phyloP scores from a whole-genome alignment of 2,888 invertebrate genomes.

The Dryocosmus kuriphilus region DNA sequence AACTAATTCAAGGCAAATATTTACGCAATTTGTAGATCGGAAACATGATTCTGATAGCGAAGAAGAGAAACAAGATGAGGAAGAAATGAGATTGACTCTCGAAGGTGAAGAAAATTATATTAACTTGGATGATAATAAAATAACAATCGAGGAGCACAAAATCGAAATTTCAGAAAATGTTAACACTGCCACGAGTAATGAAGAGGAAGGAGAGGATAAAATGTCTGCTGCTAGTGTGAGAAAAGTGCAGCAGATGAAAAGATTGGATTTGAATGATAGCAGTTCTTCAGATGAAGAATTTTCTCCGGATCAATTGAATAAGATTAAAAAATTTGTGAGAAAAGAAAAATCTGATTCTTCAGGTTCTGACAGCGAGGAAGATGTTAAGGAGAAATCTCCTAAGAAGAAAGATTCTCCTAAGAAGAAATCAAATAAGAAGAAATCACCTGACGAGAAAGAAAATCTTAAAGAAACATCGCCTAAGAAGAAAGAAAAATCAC shows the following conservation, averaged over 20 bases:
- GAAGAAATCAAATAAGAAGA: background rate
- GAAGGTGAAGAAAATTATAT: slow-evolving; percentile 1
- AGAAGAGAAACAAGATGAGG: slow-evolving; percentile 7
- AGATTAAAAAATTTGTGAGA: background rate
- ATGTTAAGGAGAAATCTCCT: background rate
- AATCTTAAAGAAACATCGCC: slow-evolving; percentile 2
- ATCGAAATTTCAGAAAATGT: slow-evolving; percentile 14
- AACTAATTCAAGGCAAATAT: background rate
- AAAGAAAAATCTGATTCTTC: background rate
- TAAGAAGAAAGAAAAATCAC: slow-evolving; percentile 11
- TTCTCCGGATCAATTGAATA: background rate
- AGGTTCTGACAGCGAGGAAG: background rate
- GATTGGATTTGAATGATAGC: slow-evolving; percentile 32
- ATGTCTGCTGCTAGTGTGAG: background rate
- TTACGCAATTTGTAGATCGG: slow-evolving; percentile 11
- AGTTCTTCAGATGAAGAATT: slow-evolving; percentile 31
- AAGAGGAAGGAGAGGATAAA: background rate
- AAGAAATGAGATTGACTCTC: slow-evolving; percentile 10
- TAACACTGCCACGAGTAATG: background rate
- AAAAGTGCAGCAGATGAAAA: slow-evolving; percentile 17
- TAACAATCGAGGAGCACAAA: slow-evolving; percentile 44
- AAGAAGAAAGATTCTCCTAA: background rate
- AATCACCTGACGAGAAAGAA: slow-evolving; percentile 35
- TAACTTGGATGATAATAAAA: slow-evolving; percentile 33
- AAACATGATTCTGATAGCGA: slow-evolving; percentile 17